Evolutionary conservation across 2,888 invertebrate genomes (phyloP).

Genomic region (Boloria euphrosyne): DNA sequence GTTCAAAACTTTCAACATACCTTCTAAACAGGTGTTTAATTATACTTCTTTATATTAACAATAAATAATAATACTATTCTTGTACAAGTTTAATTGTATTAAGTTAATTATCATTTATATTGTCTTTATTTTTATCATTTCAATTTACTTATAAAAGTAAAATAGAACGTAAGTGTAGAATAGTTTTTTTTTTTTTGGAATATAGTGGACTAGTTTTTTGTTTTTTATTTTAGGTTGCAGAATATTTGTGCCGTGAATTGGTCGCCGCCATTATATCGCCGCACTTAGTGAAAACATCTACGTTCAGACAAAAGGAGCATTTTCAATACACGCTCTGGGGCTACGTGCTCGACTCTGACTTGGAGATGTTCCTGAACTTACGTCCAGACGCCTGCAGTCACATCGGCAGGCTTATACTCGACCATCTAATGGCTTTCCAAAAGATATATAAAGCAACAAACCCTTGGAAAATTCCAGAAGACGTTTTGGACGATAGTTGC

Average conservation of each 20-base stretch:
- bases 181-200: no score
- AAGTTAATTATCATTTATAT: no score
- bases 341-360: slow-evolving; percentile 79
- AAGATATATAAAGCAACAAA: slow-evolving; percentile 72
- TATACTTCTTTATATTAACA: slow-evolving; percentile 2
- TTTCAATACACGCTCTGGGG: slow-evolving; percentile 83
- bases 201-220: background rate
- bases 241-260: slow-evolving; percentile 85
- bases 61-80: background rate
- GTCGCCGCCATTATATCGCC: slow-evolving; percentile 80
- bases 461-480: slow-evolving; percentile 58
- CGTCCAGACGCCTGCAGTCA: slow-evolving; percentile 82
- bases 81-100: no score
- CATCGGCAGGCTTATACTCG: slow-evolving; percentile 79
- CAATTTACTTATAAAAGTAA: no score
- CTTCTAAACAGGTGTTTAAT: slow-evolving; percentile 65
- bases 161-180: no score
- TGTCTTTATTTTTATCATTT: no score
- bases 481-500: slow-evolving; percentile 62
- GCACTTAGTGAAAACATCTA: slow-evolving; percentile 72
- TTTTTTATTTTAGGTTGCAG: slow-evolving; percentile 72
- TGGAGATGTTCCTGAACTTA: slow-evolving; percentile 82
- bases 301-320: slow-evolving; percentile 77
- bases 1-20: slow-evolving; percentile 73
- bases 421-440: slow-evolving; percentile 79